Evolutionary conservation across 30 jellyfish, hydroid and myxozoan genomes (phyloP).

Genomic region (Aurelia sp.): DNA sequence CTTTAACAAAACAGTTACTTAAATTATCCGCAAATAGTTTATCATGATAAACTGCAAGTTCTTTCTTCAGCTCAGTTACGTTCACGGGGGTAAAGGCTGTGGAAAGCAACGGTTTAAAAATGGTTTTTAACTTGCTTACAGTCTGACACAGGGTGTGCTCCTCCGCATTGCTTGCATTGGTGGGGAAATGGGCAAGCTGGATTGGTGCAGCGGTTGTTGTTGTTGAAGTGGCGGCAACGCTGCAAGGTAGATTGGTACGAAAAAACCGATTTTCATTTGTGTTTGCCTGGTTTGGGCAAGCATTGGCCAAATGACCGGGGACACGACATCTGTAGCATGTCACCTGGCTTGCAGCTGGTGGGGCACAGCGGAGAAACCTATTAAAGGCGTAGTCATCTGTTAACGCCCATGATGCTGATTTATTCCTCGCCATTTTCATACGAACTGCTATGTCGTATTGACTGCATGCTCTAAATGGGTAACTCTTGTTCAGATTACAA

Average conservation of each 20-base stretch:
- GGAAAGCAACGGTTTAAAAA: background rate
- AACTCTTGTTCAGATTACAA: background rate
- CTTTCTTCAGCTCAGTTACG: no score
- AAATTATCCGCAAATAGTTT: no score
- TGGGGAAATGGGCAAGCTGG: background rate
- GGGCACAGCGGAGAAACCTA: slow-evolving; percentile 14
- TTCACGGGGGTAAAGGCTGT: no score
- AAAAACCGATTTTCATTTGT: background rate
- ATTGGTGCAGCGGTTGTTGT: background rate
- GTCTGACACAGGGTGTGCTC: background rate
- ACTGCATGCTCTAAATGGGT: background rate
- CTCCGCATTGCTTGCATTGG: background rate
- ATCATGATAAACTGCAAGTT: no score
- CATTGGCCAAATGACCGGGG: background rate
- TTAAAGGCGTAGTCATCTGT: slow-evolving; percentile 17
- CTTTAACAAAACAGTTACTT: no score
- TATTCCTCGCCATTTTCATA: slow-evolving; percentile 4
- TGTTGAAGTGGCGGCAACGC: slow-evolving; percentile 1
- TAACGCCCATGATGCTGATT: background rate
- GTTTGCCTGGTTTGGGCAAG: slow-evolving; percentile 4
- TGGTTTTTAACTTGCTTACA: background rate
- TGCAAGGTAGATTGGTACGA: background rate
- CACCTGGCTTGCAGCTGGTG: background rate
- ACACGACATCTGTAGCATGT: background rate
- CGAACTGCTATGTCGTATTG: slow-evolving; percentile 34